Evolutionary conservation across 2,113 vertebrate species (phyloP), one percentile per base, ranked within the genome.

Genomic region (Ophiodon elongatus): DNA sequence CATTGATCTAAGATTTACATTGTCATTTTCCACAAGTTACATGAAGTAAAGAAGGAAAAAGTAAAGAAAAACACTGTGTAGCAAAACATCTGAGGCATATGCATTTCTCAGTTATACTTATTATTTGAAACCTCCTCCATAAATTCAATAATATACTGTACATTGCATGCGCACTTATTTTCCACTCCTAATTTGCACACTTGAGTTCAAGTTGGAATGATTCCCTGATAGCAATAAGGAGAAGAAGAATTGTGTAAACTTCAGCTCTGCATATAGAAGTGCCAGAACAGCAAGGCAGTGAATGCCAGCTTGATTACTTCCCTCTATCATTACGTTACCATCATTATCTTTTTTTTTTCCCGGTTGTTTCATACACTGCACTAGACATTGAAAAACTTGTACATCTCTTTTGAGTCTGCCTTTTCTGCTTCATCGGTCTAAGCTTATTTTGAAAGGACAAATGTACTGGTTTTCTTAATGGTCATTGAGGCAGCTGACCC

Each of bases 271-370:
- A 52, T 33, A 23, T 2, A 27, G 10, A 76, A 54, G 57, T 64
- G 45, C 23, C 45, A 37, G 6, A 15, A 27, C 25, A 37, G 31
- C 1, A 8, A 31, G 47, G 67, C 50, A 73, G 10, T 66, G n/a
- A 79, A 68, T 65, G 23, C 9, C 23, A 59, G 64, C 41, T 83
- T 70, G 73, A 83, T 77, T 65, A 31, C 19, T 43, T 66, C n/a
- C 27, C 21, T 56, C 10, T n/a, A 45, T 70, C 66, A 45, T 57
- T 57, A 56, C 57, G 63, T 70, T 63, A 63, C 25, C 29, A 68
- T 75, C 19, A 52, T 63, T 39, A 68, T 75, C 19, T 62, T 63
- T 39, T 15, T 5, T 64, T 67, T 27, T 52, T 4, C n/a, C 43
- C 25, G 15, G 45, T 47, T 47, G 45, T n/a, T 62, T 35, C 6